phyloP scores from a whole-genome alignment of 2,797 vertebrate genomes.

The Sphenopsis melanotis region DNA sequence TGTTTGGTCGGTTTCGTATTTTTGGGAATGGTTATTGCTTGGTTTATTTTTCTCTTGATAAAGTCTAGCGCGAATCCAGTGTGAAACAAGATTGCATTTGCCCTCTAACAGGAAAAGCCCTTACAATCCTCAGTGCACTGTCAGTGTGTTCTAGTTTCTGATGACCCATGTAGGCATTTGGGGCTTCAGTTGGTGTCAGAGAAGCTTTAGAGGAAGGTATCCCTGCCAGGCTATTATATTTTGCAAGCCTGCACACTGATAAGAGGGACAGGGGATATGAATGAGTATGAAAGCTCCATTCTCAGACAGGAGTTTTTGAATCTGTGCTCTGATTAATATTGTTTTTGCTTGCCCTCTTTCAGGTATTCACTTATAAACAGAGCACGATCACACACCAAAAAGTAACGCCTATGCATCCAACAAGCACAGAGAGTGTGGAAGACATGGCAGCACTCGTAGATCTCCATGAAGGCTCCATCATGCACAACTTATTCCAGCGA shows the following conservation, averaged over 20 bases:
- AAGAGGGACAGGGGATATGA: not conserved
- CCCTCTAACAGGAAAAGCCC: not conserved
- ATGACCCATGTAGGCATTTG: fast-evolving
- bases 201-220: not conserved
- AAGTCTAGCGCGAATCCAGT: not conserved
- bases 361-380: conserved; percentile 98
- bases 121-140: not conserved
- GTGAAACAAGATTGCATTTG: not conserved
- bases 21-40: not conserved
- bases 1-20: not conserved
- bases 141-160: not conserved
- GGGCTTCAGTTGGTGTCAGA: not conserved
- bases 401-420: conserved; percentile 87
- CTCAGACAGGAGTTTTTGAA: not conserved
- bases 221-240: not conserved
- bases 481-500: conserved; percentile 90
- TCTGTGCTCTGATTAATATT: not conserved
- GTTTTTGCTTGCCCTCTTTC: not conserved
- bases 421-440: conserved; percentile 82
- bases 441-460: conserved; percentile 92
- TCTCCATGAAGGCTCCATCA: conserved; percentile 93
- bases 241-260: not conserved
- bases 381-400: conserved; percentile 89
- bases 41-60: not conserved
- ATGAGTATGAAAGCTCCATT: not conserved